Evolutionary conservation across 2,888 invertebrate genomes (phyloP), one percentile per base, ranked within the genome.

Genomic region (Blastobasis adustella): DNA sequence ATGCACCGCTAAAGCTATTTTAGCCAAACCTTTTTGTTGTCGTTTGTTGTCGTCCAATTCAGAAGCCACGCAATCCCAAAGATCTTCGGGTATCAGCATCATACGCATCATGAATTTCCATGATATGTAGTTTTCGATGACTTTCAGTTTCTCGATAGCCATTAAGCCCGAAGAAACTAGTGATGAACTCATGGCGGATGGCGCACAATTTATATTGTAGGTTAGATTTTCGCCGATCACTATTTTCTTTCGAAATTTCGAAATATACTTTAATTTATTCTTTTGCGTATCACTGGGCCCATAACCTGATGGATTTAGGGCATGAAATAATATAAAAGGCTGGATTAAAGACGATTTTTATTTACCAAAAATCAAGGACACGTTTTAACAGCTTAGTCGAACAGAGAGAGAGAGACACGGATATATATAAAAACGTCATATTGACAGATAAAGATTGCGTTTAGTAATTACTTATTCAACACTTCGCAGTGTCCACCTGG

Each of bases 11-110:
- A 23, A 23, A 23, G 23, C 23, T 23, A 23, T 23, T 23, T n/a
- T n/a, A n/a, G n/a, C n/a, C n/a, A n/a, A n/a, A n/a, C n/a, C n/a
- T n/a, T n/a, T n/a, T 23, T 23, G 23, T 5, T 46, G 5, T 6
- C 5, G 1, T 38, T 49, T 47, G 37, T 23, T 4, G 10, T n/a
- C 8, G 23, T 46, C 49, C 36, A 10, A n/a, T n/a, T 45, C 38
- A 4, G 37, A 37, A 5, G 36, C 45, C 48, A 50, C 46, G 10
- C 38, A 51, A 10, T 56, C 53, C 53, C 51, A 56, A 1, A 56
- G 42, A 10, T 56, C 53, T 10, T 56, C 53, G 49, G 51, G 53
- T 5, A 53, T 45, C n/a, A 55, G 40, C 10, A 49, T 6, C 55
- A 55, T 55, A 4, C 23, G 37, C 55, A 53, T 55, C 9, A 45